Evolutionary conservation across 1,140 invertebrate genomes (phyloP).

Genomic region (Teleopsis dalmanni): DNA sequence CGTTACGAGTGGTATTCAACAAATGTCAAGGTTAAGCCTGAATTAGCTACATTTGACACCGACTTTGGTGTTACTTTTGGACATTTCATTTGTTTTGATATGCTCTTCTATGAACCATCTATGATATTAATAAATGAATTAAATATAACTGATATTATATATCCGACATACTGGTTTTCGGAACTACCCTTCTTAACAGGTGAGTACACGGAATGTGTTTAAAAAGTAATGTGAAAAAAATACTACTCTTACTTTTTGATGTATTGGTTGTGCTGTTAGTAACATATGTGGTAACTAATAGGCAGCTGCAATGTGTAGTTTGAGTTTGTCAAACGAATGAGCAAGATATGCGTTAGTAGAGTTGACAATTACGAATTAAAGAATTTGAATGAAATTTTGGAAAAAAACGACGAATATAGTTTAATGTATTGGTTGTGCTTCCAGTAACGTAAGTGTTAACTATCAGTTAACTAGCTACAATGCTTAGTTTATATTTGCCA

Average conservation of each 20-base stretch:
- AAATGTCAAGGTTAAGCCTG: slow-evolving; percentile 21
- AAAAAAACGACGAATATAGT: too few relatives aligned
- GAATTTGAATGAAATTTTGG: too few relatives aligned
- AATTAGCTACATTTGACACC: slow-evolving; percentile 49
- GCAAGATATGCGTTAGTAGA: too few relatives aligned
- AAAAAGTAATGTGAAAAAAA: background rate
- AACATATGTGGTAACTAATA: too few relatives aligned
- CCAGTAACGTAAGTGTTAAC: too few relatives aligned
- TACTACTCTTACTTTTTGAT: background rate
- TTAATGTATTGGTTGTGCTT: too few relatives aligned
- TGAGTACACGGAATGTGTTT: slow-evolving; percentile 15
- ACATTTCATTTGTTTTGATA: slow-evolving; percentile 68
- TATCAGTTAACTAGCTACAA: too few relatives aligned
- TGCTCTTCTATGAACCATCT: slow-evolving; percentile 59
- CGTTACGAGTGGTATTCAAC: slow-evolving; percentile 16
- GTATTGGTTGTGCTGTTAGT: slow-evolving; percentile 13
- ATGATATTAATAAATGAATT: slow-evolving; percentile 22
- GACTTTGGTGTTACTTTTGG: slow-evolving; percentile 69
- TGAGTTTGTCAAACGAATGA: too few relatives aligned
- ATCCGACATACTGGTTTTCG: slow-evolving; percentile 66
- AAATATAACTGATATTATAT: slow-evolving; percentile 52
- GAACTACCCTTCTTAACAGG: slow-evolving; percentile 61
- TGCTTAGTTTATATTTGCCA: too few relatives aligned
- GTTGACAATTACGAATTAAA: too few relatives aligned
- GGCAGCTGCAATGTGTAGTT: too few relatives aligned